Evolutionary conservation across 2,797 vertebrate species (phyloP), one percentile per base, ranked within the genome.

Genomic region (Selene dorsalis): DNA sequence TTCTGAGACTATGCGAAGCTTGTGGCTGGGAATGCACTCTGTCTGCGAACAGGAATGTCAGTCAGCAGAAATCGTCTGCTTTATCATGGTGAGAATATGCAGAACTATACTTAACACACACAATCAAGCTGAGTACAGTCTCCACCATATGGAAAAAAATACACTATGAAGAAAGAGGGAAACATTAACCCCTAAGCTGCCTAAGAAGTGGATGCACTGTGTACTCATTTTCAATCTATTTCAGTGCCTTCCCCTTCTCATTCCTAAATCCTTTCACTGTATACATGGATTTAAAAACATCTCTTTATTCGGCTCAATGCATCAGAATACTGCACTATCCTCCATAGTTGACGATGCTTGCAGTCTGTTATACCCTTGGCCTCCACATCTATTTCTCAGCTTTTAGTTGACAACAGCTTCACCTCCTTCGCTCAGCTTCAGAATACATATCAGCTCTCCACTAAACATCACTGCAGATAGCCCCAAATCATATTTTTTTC

Each of bases 11-110:
- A 69, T 82, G 87, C 78, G 69, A 67, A 70, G 85, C 74, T 84
- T 71, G 77, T 68, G 80, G 79, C 73, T 75, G 70, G 68, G 73
- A 85, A 77, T 86, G 86, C 38, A 73, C 70, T 39, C 75, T 72
- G 82, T 83, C 78, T 79, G 66, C 32, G 4, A 80, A 79, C 4
- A 87, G 79, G 82, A 85, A 81, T 89, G 85, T 80, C 88, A 89
- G 72, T 90, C 70, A 86, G 84, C 75, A 84, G 74, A 73, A 85
- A 61, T 69, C 67, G 63, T 66, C 28, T 26, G 35, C 80, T 87
- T 82, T 69, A 87, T 83, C 63, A 73, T 18, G 65, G 55, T 55
- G 26, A 69, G 74, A 77, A 75, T 35, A 69, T 18, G 32, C 73
- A 79, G 41, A 64, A 43, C 24, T 75, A 69, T 26, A 76, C 65